Evolutionary conservation across 2,888 invertebrate species (phyloP), one percentile per base, ranked within the genome.

Genomic region (Drosophila prolongata): DNA sequence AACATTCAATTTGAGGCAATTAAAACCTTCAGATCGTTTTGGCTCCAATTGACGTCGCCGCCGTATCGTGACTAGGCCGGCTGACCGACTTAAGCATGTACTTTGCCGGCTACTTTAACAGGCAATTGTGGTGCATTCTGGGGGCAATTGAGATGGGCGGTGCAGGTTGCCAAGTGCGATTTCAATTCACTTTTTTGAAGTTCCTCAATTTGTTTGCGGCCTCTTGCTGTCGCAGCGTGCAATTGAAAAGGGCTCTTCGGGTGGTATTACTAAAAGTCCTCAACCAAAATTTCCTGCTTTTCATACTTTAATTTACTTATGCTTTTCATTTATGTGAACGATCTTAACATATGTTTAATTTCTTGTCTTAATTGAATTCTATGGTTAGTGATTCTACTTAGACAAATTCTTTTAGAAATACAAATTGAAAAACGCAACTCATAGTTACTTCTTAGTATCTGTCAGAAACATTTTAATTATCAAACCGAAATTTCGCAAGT

Each of bases 1-100:
- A 69, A 64, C 79, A 75, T 75, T 81, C 89, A 89, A 89, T 89
- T 80, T 75, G 80, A 55, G 75, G 74, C 87, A 89, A 89, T 88
- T 89, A 87, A 89, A 79, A 88, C 87, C 87, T 87, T 85, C 82
- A 72, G 69, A 67, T 79, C 85, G 74, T 80, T 80, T 84, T 74
- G 85, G 54, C 72, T 79, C 75, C 82, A 87, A 85, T 87, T 87
- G 86, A 83, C 72, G 68, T 52, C 50, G 77, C 57, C 47, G 57
- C 59, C 71, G 76, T 72, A 76, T 64, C 71, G 74, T 71, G 77
- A 61, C 54, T 55, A 65, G 58, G 53, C 55, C 55, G 58, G 40
- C 55, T 53, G 70, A 70, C 72, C 53, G 73, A 67, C 74, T 78
- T 85, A 77, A 81, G 82, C 75, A 84, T 76, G 76, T 76, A 78